These are phyloP conservation scores for Drosophila kokeensis DNA, from an alignment of 2,888 invertebrate species.

Conservation along the genomic window DNA sequence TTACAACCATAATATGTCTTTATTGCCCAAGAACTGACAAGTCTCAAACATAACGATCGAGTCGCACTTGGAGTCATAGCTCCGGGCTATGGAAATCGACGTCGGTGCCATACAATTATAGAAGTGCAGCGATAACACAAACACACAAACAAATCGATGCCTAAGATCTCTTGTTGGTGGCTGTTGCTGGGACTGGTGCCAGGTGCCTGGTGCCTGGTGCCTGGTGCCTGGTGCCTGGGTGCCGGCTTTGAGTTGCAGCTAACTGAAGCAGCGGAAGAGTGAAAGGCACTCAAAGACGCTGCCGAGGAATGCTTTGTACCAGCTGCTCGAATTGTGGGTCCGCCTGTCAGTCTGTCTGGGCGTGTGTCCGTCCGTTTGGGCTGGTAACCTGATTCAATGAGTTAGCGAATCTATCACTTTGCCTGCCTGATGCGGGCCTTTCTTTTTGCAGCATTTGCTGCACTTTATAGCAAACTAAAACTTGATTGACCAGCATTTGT, in stretches of 20 bases:
- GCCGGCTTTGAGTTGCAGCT: constrained; percentile 7
- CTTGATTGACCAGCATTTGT: constrained; percentile 58
- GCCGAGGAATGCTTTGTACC: constrained; percentile 39
- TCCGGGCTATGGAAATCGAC: constrained; percentile 62
- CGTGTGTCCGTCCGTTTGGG: constrained; percentile 33
- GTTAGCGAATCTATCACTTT: constrained; percentile 68
- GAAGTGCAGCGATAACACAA: constrained; percentile 40
- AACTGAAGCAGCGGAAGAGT: constrained; percentile 56
- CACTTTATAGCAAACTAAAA: constrained; percentile 48
- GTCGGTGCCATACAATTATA: constrained; percentile 57
- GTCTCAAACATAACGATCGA: constrained; percentile 29
- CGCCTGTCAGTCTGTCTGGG: constrained; percentile 12
- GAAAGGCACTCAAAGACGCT: constrained; percentile 42
- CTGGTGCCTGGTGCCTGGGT: constrained; percentile 1
- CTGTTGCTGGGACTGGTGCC: constrained; percentile 1
- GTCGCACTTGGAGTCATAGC: constrained; percentile 42
- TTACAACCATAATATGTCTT: constrained; percentile 49
- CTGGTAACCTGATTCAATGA: constrained; percentile 73
- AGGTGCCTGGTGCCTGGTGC: neutral
- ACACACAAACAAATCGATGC: constrained; percentile 44
- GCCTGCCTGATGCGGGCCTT: constrained; percentile 48
- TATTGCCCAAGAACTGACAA: constrained; percentile 51
- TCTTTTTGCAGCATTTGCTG: constrained; percentile 52
- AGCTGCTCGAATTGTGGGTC: constrained; percentile 51
- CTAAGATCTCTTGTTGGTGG: constrained; percentile 22